Conservation (phyloP, 2,888 invertebrate species). For the Xestia rhomboidea region DNA sequence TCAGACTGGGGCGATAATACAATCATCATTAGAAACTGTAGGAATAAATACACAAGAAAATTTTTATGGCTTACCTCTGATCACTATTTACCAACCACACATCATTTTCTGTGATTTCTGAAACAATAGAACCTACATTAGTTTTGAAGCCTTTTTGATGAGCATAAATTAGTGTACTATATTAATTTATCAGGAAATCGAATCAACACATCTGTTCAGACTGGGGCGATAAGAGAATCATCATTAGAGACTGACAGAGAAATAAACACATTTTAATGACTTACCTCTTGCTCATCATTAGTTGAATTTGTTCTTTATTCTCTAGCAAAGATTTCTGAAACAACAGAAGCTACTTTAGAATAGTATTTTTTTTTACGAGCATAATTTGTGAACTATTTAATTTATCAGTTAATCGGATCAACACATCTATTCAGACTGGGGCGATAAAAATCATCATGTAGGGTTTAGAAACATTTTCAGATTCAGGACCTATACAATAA, state of each 20-base stretch:
- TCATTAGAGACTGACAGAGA: constrained; percentile 8
- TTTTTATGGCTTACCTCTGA: not conserved
- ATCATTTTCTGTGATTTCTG: not conserved
- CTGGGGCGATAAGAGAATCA: constrained; percentile 70
- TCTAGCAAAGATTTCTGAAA: constrained; percentile 17
- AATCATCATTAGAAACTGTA: constrained; percentile 70
- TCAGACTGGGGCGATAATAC: constrained; percentile 84
- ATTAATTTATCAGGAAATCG: constrained; percentile 35
- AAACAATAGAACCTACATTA: constrained; percentile 26
- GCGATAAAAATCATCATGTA: constrained; percentile 65
- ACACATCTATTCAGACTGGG: constrained; percentile 67
- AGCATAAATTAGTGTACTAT: not conserved
- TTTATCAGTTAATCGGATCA: constrained; percentile 43
- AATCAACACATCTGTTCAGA: constrained; percentile 60
- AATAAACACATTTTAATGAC: not conserved
- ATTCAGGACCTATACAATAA: not conserved
- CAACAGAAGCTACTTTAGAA: constrained; percentile 13
- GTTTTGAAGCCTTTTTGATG: not conserved
- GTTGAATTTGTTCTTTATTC: not conserved
- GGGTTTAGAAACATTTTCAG: not conserved
- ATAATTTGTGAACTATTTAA: not conserved
- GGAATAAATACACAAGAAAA: not conserved
- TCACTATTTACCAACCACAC: not conserved
- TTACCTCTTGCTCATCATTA: constrained; percentile 14
- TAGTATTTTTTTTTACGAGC: not conserved